Percentiles rank a stretch among this genome's conserved stretches.
phyloP scores from a whole-genome alignment of 2,797 vertebrate species.

The Xenops minutus region DNA sequence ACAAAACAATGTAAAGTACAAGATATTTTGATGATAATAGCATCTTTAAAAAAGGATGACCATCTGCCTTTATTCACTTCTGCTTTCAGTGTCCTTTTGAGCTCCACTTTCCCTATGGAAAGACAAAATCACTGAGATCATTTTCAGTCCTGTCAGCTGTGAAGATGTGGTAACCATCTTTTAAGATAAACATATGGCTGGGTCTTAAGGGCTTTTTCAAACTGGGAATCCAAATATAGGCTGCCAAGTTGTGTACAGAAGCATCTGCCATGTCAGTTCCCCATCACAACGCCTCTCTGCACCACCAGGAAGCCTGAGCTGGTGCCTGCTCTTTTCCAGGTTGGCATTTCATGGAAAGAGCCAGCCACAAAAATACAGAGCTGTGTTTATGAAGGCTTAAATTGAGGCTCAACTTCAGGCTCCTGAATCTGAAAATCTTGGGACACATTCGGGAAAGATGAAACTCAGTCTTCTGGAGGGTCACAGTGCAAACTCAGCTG shows the following conservation, averaged over 20 bases:
- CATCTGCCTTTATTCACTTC: slow-evolving; percentile 14
- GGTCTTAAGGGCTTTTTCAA: slow-evolving; percentile 19
- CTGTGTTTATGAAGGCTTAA: not conserved
- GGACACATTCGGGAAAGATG: not conserved
- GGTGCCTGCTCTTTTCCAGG: slow-evolving; percentile 2
- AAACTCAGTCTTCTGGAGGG: not conserved
- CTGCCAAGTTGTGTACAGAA: not conserved
- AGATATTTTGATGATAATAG: slow-evolving; percentile 33
- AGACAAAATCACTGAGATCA: not conserved
- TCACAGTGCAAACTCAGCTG: not conserved
- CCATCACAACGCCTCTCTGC: not conserved
- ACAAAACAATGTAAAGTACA: slow-evolving; percentile 27
- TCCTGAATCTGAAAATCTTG: not conserved
- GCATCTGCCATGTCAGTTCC: not conserved
- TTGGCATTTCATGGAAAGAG: not conserved
- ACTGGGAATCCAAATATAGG: not conserved
- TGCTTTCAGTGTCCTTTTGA: not conserved
- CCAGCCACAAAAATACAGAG: not conserved
- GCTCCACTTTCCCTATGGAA: not conserved
- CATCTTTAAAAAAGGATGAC: not conserved
- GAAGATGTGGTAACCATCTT: not conserved
- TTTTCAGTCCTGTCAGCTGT: not conserved
- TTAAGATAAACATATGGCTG: not conserved
- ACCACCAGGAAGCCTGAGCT: not conserved
- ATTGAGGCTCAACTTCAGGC: not conserved